A percentile compares a stretch with the other conserved stretches of the same genome.
phyloP scores from a whole-genome alignment of 2,113 vertebrate genomes.

The Guaruba guarouba region DNA sequence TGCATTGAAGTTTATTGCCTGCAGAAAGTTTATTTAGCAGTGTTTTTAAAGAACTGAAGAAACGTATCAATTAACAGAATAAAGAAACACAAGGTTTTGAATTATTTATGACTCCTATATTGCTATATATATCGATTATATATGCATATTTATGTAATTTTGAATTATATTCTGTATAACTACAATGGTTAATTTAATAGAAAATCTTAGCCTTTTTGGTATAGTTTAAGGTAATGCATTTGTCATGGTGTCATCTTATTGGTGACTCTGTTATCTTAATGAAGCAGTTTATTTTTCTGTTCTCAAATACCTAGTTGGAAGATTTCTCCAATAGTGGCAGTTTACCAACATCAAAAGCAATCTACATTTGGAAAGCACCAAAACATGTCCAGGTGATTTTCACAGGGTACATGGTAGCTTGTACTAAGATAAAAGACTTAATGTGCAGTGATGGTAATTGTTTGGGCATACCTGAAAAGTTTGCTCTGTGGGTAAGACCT shows the following conservation, averaged over 20 bases:
- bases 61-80: not conserved
- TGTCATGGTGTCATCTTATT: not conserved
- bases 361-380: not conserved
- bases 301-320: not conserved
- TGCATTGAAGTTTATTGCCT: constrained; percentile 7
- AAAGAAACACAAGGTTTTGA: not conserved
- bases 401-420: not conserved
- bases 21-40: not conserved
- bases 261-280: not conserved
- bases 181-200: not conserved
- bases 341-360: not conserved
- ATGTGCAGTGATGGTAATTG: not conserved
- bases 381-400: not conserved
- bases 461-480: not conserved
- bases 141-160: not conserved
- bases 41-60: constrained; percentile 29
- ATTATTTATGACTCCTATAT: not conserved
- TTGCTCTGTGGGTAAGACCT: not conserved
- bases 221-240: constrained; percentile 29
- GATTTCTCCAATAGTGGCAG: not conserved
- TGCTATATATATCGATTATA: not conserved
- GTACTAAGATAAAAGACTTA: not conserved
- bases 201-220: not conserved
- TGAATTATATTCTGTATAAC: not conserved
- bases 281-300: not conserved